Percentiles rank a stretch among this genome's conserved stretches.
phyloP scores from a whole-genome alignment of 1,140 invertebrate species.

The Apis florea region DNA sequence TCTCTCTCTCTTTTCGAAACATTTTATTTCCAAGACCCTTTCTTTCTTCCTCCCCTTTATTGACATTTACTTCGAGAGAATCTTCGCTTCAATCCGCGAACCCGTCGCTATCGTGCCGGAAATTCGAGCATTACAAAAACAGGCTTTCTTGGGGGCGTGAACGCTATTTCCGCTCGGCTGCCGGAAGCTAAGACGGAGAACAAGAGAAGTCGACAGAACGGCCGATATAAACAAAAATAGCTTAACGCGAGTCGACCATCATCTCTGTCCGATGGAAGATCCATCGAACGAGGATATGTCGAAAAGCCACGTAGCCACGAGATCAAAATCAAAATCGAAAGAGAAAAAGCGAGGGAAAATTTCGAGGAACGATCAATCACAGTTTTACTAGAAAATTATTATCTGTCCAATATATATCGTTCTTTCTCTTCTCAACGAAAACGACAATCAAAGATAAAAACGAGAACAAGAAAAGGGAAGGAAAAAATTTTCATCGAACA shows the following conservation, averaged over 20 bases:
- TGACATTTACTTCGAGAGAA: background rate
- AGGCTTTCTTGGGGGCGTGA: background rate
- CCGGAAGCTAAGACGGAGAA: background rate
- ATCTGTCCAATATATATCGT: too few relatives aligned
- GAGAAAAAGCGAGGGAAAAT: background rate
- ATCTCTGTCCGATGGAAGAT: background rate
- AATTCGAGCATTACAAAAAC: constrained; percentile 29
- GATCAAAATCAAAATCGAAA: background rate
- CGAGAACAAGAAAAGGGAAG: background rate
- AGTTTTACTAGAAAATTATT: too few relatives aligned
- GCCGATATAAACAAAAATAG: constrained; percentile 19
- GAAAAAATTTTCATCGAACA: background rate
- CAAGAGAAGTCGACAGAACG: background rate
- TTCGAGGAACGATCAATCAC: too few relatives aligned
- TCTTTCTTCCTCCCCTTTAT: background rate
- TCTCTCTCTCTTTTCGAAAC: too few relatives aligned
- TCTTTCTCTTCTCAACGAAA: too few relatives aligned
- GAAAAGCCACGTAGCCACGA: background rate
- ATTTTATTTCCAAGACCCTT: background rate
- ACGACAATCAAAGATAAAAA: background rate
- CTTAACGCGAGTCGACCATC: background rate
- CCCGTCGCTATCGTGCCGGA: background rate
- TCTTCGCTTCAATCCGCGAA: background rate
- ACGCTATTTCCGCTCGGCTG: background rate
- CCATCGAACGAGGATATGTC: too few relatives aligned